Percentiles rank a stretch among this genome's conserved stretches.
These are phyloP conservation scores for Petrolisthes manimaculis DNA, from an alignment of 2,888 invertebrate genomes.

Conservation along the genomic window DNA sequence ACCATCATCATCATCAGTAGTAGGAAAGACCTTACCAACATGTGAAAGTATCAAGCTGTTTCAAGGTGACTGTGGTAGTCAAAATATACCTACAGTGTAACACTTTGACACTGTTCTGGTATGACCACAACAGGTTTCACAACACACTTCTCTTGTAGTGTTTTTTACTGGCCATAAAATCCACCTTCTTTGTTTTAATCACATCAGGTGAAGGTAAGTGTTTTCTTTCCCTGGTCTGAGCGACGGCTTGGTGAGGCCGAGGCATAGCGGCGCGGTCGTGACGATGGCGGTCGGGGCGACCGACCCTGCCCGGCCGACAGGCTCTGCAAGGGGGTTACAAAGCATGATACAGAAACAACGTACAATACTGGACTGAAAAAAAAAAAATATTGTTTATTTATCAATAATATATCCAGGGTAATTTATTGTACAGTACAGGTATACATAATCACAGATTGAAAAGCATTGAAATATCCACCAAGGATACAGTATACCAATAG, in stretches of 20 bases:
- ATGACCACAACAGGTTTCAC: not conserved
- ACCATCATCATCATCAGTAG: too few species aligned
- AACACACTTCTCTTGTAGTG: not conserved
- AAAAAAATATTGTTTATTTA: too few species aligned
- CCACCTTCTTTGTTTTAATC: not conserved
- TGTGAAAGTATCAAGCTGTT: too few species aligned
- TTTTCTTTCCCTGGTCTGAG: constrained; percentile 50
- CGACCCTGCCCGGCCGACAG: constrained; percentile 40
- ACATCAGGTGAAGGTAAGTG: constrained; percentile 54
- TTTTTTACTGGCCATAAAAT: not conserved
- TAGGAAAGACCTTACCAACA: too few species aligned
- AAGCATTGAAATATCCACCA: too few species aligned
- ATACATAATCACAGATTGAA: too few species aligned
- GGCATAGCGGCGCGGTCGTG: constrained; percentile 45
- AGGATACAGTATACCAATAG: too few species aligned
- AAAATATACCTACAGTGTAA: not conserved
- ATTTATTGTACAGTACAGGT: too few species aligned
- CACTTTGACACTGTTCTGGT: not conserved
- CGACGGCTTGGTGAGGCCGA: constrained; percentile 48
- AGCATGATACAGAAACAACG: too few species aligned
- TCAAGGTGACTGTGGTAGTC: too few species aligned
- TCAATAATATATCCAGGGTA: too few species aligned
- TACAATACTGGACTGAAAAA: too few species aligned
- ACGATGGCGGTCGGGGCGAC: constrained; percentile 47
- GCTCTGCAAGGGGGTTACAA: constrained; percentile 29